Percentiles rank a stretch among this genome's conserved stretches.
Conservation (phyloP, 37 sponge, comb jelly and placozoan species). For the Oopsacas minuta region DNA sequence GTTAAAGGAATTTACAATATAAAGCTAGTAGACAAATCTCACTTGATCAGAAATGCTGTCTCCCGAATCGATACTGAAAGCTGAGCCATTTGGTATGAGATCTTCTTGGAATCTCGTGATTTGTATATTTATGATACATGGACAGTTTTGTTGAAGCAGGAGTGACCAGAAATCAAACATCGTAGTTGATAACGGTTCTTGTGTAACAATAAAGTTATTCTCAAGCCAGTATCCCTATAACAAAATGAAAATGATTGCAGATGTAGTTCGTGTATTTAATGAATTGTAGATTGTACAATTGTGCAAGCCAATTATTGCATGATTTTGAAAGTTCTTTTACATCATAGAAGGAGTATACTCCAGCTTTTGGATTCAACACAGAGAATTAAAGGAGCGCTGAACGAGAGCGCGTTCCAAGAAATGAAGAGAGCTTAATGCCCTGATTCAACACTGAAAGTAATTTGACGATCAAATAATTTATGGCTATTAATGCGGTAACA, state of each 20-base stretch:
- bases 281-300: no score
- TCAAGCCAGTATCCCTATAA: slow-evolving; percentile 10
- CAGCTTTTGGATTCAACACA: no score
- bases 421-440: no score
- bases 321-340: no score
- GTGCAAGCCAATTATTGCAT: neutral
- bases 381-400: no score
- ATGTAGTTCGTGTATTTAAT: neutral
- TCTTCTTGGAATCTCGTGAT: neutral
- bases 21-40: no score
- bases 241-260: neutral
- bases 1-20: no score
- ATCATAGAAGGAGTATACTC: no score
- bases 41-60: neutral
- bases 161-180: neutral
- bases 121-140: neutral
- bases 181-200: neutral
- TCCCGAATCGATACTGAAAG: neutral
- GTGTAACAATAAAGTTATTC: neutral
- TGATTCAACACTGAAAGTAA: no score
- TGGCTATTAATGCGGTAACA: no score
- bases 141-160: neutral
- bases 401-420: no score
- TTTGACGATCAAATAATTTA: no score
- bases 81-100: neutral